Base-by-base conservation (phyloP, 2,113 vertebrate genomes). In the Mormoops blainvillei region DNA sequence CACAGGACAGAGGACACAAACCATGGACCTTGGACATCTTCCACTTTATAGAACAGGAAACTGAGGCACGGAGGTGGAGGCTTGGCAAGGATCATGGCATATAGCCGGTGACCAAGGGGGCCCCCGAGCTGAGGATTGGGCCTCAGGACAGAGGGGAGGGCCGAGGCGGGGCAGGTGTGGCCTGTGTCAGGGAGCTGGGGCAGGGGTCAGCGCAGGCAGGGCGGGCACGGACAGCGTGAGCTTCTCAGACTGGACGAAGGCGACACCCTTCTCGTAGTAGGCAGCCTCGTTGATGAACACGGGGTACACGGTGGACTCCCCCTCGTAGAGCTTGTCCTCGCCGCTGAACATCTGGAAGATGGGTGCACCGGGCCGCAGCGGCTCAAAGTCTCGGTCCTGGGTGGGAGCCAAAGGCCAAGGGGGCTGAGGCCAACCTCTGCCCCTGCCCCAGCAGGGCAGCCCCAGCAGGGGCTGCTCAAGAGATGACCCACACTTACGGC, bases 281-380 rank as follows among this genome's bases (percentile, higher is more conserved):
- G 98, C 95, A 0, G 98, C 98, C 88, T 98, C 97, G 0, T 98
- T 98, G 77, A 98, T 96, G 56, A 97, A 94, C 12, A 76, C 0
- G 0, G 97, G 95, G 80, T 81, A 87, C 63, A 93, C 63, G 0
- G 67, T 45, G 33, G 71, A 24, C 24, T 84, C 77, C 36, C 95
- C 97, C 28, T 97, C 70, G 4, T 92, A 98, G 1, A 93, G 65
- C 77, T 98, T 45, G 0, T 97, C 97, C 50, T 98, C 94, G 0
- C 97, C 93, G 2, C 50, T 81, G 43, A 98, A 91, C 50, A 96
- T 84, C 71, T 97, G 97, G 95, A 98, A 98, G 52, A 98, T 92
- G 65, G 97, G 97, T 7, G 92, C 87, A 0, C 98, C 97, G 0
- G 98, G 98, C 38, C 14, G 61, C 92, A 97, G 78, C 0, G 97